A percentile compares a stretch with the other conserved stretches of the same genome.
These are phyloP conservation scores for Antigone vipio DNA, from an alignment of 2,113 vertebrate genomes.

Conservation along the genomic window DNA sequence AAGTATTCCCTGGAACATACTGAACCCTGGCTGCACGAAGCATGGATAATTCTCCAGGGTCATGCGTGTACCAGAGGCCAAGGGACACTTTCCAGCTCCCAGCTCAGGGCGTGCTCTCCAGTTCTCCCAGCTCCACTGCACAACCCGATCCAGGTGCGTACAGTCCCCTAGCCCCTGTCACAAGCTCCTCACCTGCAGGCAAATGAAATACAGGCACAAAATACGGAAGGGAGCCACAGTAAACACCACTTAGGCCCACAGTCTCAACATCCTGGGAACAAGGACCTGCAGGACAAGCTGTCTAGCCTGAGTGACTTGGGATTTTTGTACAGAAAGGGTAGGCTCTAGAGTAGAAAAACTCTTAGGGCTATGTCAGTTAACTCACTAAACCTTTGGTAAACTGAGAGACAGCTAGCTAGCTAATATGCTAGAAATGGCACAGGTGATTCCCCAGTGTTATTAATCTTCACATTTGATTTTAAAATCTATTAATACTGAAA, in stretches of 20 bases:
- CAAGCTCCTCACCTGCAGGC: background rate
- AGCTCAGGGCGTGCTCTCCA: background rate
- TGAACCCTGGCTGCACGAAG: background rate
- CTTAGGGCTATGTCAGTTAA: background rate
- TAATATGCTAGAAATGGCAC: background rate
- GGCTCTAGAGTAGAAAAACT: background rate
- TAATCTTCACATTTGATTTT: background rate
- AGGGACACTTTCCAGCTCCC: background rate
- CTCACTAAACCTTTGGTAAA: background rate
- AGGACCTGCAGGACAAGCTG: background rate
- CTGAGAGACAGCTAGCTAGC: background rate
- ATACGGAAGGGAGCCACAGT: background rate
- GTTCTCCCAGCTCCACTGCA: background rate
- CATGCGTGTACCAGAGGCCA: background rate
- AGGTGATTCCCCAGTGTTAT: background rate
- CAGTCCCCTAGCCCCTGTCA: accelerated
- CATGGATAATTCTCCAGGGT: background rate
- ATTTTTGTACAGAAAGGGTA: background rate
- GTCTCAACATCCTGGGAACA: background rate
- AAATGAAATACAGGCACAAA: background rate
- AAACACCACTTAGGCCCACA: background rate
- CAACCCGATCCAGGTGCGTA: background rate
- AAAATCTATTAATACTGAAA: background rate
- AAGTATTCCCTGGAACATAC: background rate
- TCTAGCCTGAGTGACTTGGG: background rate